These are phyloP conservation scores for Asarcornis scutulata DNA, from an alignment of 2,113 vertebrate species.

Conservation along the genomic window DNA sequence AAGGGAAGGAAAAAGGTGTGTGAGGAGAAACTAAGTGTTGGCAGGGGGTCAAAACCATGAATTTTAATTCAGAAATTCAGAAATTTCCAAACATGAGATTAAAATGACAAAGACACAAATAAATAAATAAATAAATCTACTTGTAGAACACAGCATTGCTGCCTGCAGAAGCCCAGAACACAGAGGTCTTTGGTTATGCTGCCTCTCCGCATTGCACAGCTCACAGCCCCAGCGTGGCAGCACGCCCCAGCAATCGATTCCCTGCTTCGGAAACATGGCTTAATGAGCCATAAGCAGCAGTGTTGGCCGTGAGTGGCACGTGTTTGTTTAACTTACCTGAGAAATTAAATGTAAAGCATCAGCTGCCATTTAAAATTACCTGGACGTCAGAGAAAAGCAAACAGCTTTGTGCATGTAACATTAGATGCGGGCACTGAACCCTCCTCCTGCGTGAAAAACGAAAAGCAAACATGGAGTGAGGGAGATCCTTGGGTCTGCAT, in stretches of 20 bases:
- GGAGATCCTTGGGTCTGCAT: neutral
- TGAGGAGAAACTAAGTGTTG: too few relatives aligned
- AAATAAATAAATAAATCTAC: neutral
- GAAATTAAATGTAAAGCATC: conserved; percentile 46
- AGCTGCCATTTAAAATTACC: conserved; percentile 13
- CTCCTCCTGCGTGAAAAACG: neutral
- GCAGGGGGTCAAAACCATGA: neutral
- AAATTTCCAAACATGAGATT: neutral
- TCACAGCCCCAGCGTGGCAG: conserved; percentile 21
- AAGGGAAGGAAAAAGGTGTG: neutral
- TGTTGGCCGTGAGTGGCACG: conserved; percentile 12
- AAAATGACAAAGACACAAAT: neutral
- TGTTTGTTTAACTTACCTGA: conserved; percentile 29
- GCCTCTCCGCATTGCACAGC: neutral
- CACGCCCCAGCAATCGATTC: conserved; percentile 56
- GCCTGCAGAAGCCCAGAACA: neutral
- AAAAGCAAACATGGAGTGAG: conserved; percentile 45
- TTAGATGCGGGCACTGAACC: neutral
- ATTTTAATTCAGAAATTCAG: neutral
- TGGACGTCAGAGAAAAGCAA: conserved; percentile 49
- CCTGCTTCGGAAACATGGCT: conserved; percentile 51
- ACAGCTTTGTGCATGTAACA: neutral
- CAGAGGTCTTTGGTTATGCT: neutral
- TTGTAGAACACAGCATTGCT: neutral
- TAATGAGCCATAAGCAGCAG: conserved; percentile 54